These are phyloP conservation scores for Ellobius talpinus DNA, from an alignment of 2,113 vertebrate species.

Conservation along the genomic window DNA sequence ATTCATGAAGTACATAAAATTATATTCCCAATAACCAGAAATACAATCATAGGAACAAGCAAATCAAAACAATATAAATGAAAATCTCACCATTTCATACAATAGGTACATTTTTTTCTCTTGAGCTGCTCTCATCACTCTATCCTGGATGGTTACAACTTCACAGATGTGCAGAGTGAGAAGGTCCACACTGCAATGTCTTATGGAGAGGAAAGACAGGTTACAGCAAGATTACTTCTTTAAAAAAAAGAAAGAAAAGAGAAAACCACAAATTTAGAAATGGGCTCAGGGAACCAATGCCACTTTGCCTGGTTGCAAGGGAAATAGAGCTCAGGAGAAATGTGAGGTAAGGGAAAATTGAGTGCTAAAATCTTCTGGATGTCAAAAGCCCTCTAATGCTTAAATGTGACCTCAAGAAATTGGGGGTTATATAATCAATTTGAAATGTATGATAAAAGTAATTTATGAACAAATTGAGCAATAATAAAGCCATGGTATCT, in stretches of 20 bases:
- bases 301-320: not conserved
- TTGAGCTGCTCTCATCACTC: not conserved
- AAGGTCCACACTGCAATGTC: not conserved
- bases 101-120: not conserved
- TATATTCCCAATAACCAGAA: not conserved
- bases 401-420: not conserved
- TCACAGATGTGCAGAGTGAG: not conserved
- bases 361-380: not conserved
- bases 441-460: conserved; percentile 5
- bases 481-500: not conserved
- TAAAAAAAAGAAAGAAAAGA: not conserved
- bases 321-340: not conserved
- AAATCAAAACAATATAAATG: not conserved
- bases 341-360: not conserved
- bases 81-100: not conserved
- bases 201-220: not conserved
- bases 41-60: not conserved
- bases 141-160: not conserved
- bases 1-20: not conserved
- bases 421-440: not conserved
- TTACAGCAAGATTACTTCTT: not conserved
- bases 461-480: not conserved
- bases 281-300: not conserved
- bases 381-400: not conserved
- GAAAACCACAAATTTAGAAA: not conserved